Conservation (phyloP, 2,888 invertebrate genomes). For the Oxytorus armatus region DNA sequence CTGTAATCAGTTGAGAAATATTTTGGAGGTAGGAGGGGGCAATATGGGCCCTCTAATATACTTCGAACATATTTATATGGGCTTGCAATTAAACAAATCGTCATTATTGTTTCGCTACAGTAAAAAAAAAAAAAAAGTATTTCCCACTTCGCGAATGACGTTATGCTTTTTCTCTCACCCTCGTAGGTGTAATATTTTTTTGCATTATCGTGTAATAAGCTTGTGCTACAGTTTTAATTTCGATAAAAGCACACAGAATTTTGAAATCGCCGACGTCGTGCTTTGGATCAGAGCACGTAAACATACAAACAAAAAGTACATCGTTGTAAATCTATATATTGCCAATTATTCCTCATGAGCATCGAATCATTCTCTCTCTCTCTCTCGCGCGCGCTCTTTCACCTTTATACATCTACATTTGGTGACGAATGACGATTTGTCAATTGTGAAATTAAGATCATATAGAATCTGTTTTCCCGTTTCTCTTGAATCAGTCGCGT, state of each 20-base stretch:
- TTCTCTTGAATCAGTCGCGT: not conserved
- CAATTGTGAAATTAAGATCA: conserved; percentile 46
- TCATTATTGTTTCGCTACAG: conserved; percentile 12
- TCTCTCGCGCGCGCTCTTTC: conserved; percentile 5
- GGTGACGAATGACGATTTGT: conserved; percentile 35
- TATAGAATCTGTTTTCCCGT: conserved; percentile 11
- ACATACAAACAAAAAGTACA: conserved; percentile 22
- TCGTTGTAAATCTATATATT: conserved; percentile 54
- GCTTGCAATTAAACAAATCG: conserved; percentile 47
- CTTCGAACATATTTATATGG: conserved; percentile 26
- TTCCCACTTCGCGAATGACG: conserved; percentile 48
- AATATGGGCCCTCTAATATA: not conserved
- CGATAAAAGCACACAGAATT: conserved; percentile 1
- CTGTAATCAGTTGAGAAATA: not conserved
- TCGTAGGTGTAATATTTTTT: conserved; percentile 45
- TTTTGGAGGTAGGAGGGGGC: too few relatives aligned
- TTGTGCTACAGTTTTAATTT: not conserved
- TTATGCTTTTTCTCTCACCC: conserved; percentile 18
- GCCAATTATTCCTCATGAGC: conserved; percentile 58
- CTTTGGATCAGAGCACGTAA: conserved; percentile 22
- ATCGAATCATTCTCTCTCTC: conserved; percentile 50
- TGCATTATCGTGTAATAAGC: conserved; percentile 28
- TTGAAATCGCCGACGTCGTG: conserved; percentile 44
- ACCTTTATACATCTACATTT: conserved; percentile 12
- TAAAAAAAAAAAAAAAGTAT: conserved; percentile 48